These are phyloP conservation scores for Euura saliciscinereae DNA, from an alignment of 1,140 invertebrate species.

Conservation along the genomic window DNA sequence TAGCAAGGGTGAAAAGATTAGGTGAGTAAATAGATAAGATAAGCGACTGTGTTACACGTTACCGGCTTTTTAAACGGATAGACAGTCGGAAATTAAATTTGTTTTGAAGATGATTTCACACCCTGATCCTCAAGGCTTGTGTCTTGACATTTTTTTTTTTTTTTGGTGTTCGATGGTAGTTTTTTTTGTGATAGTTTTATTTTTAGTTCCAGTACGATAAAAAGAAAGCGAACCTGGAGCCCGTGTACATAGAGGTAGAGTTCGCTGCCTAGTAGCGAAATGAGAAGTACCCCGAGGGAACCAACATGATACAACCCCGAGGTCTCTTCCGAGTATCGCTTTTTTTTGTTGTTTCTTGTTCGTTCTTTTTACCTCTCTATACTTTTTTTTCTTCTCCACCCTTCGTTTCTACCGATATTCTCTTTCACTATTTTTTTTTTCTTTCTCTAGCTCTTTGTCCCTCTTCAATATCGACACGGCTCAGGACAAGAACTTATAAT, in stretches of 20 bases:
- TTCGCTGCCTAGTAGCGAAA: neutral
- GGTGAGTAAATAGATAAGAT: too few relatives aligned
- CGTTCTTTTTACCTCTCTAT: neutral
- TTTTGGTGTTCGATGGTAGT: neutral
- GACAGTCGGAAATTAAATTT: too few relatives aligned
- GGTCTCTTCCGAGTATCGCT: neutral
- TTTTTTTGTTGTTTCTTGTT: neutral
- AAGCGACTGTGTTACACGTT: too few relatives aligned
- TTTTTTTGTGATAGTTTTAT: neutral
- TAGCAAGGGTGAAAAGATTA: too few relatives aligned
- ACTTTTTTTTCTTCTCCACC: neutral
- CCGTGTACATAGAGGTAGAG: neutral
- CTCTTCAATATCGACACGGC: too few relatives aligned
- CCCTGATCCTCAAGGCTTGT: too few relatives aligned
- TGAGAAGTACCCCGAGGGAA: neutral
- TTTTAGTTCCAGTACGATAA: neutral
- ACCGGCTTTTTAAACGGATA: too few relatives aligned
- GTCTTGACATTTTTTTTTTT: neutral
- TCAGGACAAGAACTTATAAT: too few relatives aligned
- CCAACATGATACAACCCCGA: conserved; percentile 1
- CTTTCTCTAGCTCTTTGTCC: too few relatives aligned
- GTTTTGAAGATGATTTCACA: too few relatives aligned
- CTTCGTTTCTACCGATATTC: neutral
- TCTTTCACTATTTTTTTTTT: too few relatives aligned
- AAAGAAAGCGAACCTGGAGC: neutral